Percentiles rank a stretch among this genome's conserved stretches.
These are phyloP conservation scores for Echeneis naucrates DNA, from an alignment of 2,797 vertebrate species.

Conservation along the genomic window DNA sequence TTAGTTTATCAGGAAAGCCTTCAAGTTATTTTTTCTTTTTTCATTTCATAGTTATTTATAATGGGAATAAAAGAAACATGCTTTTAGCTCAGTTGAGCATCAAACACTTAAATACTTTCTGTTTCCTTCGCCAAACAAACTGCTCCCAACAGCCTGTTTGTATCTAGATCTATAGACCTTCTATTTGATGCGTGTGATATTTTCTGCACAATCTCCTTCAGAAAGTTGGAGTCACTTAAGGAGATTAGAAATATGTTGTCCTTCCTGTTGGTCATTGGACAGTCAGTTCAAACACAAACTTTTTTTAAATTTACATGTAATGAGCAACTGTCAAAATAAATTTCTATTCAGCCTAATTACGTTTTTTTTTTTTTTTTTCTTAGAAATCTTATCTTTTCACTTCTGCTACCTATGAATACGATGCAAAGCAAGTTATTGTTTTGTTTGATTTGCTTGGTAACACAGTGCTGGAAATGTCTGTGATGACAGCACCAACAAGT, in stretches of 20 bases:
- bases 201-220: neutral
- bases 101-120: neutral
- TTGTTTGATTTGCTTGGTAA: neutral
- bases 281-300: neutral
- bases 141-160: neutral
- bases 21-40: neutral
- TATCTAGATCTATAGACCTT: neutral
- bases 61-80: neutral
- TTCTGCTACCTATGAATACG: neutral
- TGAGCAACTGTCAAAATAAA: slow-evolving; percentile 28
- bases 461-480: neutral
- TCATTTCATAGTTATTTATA: neutral
- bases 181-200: neutral
- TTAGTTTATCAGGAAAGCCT: neutral
- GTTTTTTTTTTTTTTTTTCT: neutral
- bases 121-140: neutral
- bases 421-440: neutral
- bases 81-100: neutral
- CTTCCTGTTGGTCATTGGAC: neutral
- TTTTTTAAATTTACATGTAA: slow-evolving; percentile 3
- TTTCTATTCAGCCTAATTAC: slow-evolving; percentile 16
- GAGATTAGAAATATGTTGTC: neutral
- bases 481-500: slow-evolving; percentile 26
- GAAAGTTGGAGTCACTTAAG: neutral
- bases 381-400: neutral